Base-by-base conservation (phyloP, 37 sponge, comb jelly and placozoan genomes). In the Geodia barretti region DNA sequence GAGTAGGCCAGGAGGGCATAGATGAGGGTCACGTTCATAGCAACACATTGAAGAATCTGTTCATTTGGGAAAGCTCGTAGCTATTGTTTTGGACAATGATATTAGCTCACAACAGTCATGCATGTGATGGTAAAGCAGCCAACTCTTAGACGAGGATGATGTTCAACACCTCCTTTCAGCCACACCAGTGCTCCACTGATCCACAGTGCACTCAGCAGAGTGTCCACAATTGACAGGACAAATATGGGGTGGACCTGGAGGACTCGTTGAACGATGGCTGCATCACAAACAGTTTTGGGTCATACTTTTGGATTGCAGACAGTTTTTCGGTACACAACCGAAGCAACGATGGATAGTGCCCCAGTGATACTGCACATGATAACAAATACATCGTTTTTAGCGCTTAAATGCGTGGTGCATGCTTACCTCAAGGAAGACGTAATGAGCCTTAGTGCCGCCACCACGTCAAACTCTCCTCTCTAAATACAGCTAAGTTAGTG, bases 201-300 rank as follows among this genome's bases (percentile, higher is more conserved):
- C 79, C 79, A 85, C 72, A 72, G 60, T 9, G 78, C 36, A 14
- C 79, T 63, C 34, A 85, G 86, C 31, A 85, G 2, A 28, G 29
- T 38, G 79, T 85, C 86, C 14, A 79, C 86, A 42, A 85, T 78
- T 62, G 79, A 85, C 25, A 85, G 34, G 66, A 85, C 61, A 64
- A 85, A 78, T 42, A 85, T 85, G 25, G 86, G 86, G 32, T 77
- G 78, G 28, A 85, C 63, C 86, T 85, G 64, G 4, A 73, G n/a
- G n/a, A n/a, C n/a, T n/a, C n/a, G n/a, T n/a, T n/a, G n/a, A n/a
- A n/a, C n/a, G n/a, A n/a, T n/a, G n/a, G n/a, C n/a, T n/a, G n/a
- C n/a, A n/a, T n/a, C n/a, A n/a, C n/a, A n/a, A n/a, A n/a, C n/a
- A n/a, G n/a, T n/a, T n/a, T n/a, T n/a, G n/a, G n/a, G n/a, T n/a